phyloP scores from a whole-genome alignment of 2,797 vertebrate genomes.

The Alectoris magna region DNA sequence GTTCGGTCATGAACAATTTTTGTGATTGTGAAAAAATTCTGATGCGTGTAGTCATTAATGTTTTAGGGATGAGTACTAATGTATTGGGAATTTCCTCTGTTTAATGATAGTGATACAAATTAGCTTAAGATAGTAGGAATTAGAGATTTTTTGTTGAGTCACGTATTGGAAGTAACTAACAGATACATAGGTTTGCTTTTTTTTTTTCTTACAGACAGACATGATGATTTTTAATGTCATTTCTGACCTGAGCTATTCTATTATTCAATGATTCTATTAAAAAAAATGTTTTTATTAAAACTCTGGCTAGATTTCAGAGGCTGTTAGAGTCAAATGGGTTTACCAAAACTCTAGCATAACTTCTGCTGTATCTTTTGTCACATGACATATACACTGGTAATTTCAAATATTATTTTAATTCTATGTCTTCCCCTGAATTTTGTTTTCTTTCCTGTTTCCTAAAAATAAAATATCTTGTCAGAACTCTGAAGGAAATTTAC shows the following conservation, averaged over 20 bases:
- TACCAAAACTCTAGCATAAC: not conserved
- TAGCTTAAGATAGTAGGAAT: not conserved
- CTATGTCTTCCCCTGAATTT: not conserved
- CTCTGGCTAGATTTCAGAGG: not conserved
- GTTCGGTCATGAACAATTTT: conserved; percentile 42
- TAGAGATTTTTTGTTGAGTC: not conserved
- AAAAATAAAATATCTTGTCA: not conserved
- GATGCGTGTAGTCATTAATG: conserved; percentile 30
- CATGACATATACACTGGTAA: not conserved
- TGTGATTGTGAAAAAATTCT: conserved; percentile 25
- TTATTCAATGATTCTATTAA: too few species aligned
- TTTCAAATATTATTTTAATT: not conserved
- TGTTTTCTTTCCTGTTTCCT: not conserved
- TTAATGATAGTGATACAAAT: not conserved
- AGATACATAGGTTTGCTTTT: not conserved
- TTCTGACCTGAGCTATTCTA: too few species aligned
- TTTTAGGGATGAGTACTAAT: conserved; percentile 18
- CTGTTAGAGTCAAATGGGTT: not conserved
- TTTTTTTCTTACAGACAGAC: not conserved
- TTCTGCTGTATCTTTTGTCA: not conserved
- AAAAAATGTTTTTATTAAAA: not conserved
- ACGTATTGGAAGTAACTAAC: not conserved
- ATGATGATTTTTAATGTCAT: too few species aligned
- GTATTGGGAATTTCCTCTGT: not conserved
- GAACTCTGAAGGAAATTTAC: not conserved